Percentiles rank a stretch among this genome's conserved stretches.
Evolutionary conservation across 2,888 invertebrate species (phyloP).

Genomic region (Pecten maximus): DNA sequence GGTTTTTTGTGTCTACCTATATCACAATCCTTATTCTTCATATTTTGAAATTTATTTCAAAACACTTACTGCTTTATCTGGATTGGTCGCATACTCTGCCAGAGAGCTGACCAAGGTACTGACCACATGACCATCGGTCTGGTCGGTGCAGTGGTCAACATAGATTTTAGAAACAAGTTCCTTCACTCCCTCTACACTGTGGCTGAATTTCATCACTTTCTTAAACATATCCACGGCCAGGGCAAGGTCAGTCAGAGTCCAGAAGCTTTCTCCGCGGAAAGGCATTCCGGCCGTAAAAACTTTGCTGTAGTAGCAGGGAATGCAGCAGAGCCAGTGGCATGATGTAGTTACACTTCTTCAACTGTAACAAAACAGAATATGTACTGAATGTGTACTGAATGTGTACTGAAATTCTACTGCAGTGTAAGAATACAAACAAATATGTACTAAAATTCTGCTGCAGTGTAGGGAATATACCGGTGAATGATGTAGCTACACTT

Average conservation of each 20-base stretch:
- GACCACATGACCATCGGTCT: slow-evolving; percentile 59
- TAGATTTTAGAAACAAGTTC: slow-evolving; percentile 71
- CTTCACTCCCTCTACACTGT: slow-evolving; percentile 55
- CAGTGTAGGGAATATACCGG: too few species aligned
- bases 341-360: slow-evolving; percentile 58
- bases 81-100: slow-evolving; percentile 57
- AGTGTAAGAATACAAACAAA: too few species aligned
- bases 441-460: too few species aligned
- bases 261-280: slow-evolving; percentile 70
- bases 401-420: too few species aligned
- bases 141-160: slow-evolving; percentile 70
- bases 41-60: too few species aligned
- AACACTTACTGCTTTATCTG: neutral
- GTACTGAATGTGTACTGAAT: too few species aligned
- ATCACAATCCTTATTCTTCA: too few species aligned
- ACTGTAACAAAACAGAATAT: neutral
- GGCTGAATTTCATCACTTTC: slow-evolving; percentile 64
- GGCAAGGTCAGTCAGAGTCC: slow-evolving; percentile 77
- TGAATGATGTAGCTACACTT: too few species aligned
- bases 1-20: too few species aligned
- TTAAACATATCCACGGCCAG: slow-evolving; percentile 72
- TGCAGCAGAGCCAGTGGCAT: slow-evolving; percentile 77
- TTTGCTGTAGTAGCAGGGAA: slow-evolving; percentile 75
- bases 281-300: slow-evolving; percentile 73
- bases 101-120: slow-evolving; percentile 61